Evolutionary conservation across 92 coral and sea anemone species (phyloP).

Genomic region (Parazoanthus swiftii): DNA sequence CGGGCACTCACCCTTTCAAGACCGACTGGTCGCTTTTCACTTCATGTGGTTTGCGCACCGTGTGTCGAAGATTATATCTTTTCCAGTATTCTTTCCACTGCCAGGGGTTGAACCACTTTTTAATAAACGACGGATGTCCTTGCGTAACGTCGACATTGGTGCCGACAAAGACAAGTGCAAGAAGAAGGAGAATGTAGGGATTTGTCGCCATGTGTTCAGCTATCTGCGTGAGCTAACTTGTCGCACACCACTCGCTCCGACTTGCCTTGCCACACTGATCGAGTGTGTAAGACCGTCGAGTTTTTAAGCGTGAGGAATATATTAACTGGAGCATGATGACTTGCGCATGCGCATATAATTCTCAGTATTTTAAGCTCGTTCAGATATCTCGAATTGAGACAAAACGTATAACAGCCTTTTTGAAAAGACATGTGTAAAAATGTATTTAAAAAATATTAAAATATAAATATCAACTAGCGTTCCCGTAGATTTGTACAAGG

Average conservation of each 20-base stretch:
- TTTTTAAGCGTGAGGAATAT: neutral
- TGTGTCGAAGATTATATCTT: conserved; percentile 7
- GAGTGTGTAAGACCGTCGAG: neutral
- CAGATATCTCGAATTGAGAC: too few species aligned
- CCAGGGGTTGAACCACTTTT: conserved; percentile 33
- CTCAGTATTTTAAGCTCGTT: neutral
- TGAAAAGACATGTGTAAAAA: too few species aligned
- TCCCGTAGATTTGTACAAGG: too few species aligned
- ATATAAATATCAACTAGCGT: too few species aligned
- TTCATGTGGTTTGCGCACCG: conserved; percentile 28
- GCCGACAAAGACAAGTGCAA: neutral
- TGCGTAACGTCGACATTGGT: neutral
- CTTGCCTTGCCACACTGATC: neutral
- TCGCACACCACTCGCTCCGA: neutral
- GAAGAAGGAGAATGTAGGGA: conserved; percentile 18
- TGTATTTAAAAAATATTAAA: too few species aligned
- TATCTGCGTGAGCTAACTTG: neutral
- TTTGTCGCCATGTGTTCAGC: conserved; percentile 24
- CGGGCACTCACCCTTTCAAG: conserved; percentile 21
- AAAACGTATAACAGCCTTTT: neutral
- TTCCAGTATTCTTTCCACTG: conserved; percentile 36
- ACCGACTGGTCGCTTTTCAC: conserved; percentile 38
- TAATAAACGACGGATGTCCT: neutral
- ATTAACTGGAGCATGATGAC: neutral
- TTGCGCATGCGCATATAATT: neutral